Evolutionary conservation across 2,797 vertebrate genomes (phyloP).

Genomic region (Protonibea diacanthus): DNA sequence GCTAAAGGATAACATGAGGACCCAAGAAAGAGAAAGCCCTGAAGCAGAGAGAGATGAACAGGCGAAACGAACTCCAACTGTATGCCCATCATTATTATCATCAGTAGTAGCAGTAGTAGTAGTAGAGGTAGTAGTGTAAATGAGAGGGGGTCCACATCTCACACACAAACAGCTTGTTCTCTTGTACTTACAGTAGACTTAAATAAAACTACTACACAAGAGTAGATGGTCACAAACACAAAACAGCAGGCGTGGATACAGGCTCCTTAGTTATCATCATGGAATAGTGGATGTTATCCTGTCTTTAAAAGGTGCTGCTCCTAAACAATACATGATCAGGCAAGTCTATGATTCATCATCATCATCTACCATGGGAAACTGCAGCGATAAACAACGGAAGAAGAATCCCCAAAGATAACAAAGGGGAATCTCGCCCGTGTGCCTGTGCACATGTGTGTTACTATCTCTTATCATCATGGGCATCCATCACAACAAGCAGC

Average conservation of each 20-base stretch:
- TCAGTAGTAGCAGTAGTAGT: no score
- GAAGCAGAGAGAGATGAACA: conserved; percentile 5
- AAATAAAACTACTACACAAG: conserved; percentile 7
- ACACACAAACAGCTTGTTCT: no score
- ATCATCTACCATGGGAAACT: conserved; percentile 62
- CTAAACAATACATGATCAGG: conserved; percentile 74
- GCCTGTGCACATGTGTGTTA: conserved; percentile 48
- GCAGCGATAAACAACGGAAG: conserved; percentile 79
- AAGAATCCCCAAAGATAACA: conserved; percentile 76
- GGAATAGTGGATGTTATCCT: conserved; percentile 45
- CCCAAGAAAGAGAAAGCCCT: neutral
- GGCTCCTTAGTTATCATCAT: conserved; percentile 15
- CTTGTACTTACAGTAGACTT: neutral
- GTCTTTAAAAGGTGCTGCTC: conserved; percentile 33
- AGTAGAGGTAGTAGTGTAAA: no score
- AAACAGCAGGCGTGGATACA: neutral
- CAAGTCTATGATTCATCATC: conserved; percentile 76
- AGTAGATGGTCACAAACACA: neutral
- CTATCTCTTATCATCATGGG: conserved; percentile 61
- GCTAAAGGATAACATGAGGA: neutral
- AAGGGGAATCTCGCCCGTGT: conserved; percentile 67
- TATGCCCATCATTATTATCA: no score
- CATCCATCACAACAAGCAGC: conserved; percentile 72
- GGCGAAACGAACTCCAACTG: conserved; percentile 7
- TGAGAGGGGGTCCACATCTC: neutral